Evolutionary conservation across 2,888 invertebrate species (phyloP).

Genomic region (Pachymerium ferrugineum): DNA sequence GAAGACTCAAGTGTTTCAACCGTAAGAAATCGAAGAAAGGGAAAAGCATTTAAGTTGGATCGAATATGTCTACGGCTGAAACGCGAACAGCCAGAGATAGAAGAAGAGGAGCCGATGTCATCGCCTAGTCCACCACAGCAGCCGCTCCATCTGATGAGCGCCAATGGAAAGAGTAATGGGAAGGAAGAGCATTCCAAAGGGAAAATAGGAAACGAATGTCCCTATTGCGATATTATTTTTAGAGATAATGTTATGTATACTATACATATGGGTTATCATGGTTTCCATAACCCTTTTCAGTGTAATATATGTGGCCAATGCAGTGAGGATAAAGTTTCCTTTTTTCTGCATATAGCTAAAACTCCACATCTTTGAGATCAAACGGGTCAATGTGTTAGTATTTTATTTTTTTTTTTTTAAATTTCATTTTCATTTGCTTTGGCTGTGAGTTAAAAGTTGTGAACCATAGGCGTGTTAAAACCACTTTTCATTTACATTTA

Average conservation of each 20-base stretch:
- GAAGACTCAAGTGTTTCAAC: not conserved
- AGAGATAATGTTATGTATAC: conserved; percentile 82
- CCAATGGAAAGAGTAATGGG: not conserved
- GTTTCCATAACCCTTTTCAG: conserved; percentile 82
- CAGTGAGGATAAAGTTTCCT: conserved; percentile 74
- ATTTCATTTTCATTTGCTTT: too few species aligned
- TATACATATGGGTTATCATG: conserved; percentile 96
- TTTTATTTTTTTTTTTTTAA: too few species aligned
- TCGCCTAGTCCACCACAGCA: conserved; percentile 4
- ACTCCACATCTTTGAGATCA: conserved; percentile 46
- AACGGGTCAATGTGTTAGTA: too few species aligned
- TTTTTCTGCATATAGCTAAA: conserved; percentile 69
- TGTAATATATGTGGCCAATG: conserved; percentile 92
- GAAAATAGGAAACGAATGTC: conserved; percentile 55
- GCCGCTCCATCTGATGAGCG: conserved; percentile 38
- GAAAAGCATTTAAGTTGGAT: conserved; percentile 75
- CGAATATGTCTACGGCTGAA: conserved; percentile 43
- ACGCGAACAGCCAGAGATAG: not conserved
- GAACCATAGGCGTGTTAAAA: too few species aligned
- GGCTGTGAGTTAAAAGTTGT: too few species aligned
- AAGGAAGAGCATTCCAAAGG: conserved; percentile 36
- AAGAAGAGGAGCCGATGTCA: not conserved
- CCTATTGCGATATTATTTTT: conserved; percentile 83
- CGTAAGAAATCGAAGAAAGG: conserved; percentile 62
- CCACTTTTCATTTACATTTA: too few species aligned